Conservation (phyloP, 2,888 invertebrate species). For the Athalia cordata region DNA sequence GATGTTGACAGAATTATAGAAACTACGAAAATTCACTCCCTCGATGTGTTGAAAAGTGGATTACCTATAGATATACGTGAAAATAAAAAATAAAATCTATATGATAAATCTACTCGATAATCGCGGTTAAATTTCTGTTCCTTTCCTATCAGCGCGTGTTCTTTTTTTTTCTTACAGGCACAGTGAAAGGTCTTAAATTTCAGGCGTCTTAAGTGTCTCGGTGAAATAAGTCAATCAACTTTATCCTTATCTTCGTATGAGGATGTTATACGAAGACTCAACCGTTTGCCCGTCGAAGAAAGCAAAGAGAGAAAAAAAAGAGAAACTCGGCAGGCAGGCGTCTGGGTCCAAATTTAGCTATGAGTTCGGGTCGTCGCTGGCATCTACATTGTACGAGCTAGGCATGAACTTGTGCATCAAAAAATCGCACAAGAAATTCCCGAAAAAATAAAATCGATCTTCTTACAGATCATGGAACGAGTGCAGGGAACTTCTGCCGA, state of each 20-base stretch:
- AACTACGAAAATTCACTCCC: neutral
- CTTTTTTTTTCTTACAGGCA: too few relatives aligned
- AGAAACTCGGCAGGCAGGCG: conserved; percentile 38
- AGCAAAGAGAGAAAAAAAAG: conserved; percentile 11
- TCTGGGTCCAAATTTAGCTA: conserved; percentile 54
- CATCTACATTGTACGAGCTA: neutral
- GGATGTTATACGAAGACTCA: neutral
- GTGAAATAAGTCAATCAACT: conserved; percentile 7
- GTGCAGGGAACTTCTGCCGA: too few relatives aligned
- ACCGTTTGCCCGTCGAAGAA: conserved; percentile 42
- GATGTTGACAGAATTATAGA: too few relatives aligned
- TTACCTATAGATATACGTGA: too few relatives aligned
- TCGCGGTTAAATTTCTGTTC: neutral
- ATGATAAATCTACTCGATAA: neutral
- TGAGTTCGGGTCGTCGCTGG: neutral
- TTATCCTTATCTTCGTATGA: neutral
- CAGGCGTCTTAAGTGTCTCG: conserved; percentile 4
- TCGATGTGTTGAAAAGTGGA: neutral
- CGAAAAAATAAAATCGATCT: too few relatives aligned
- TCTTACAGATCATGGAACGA: too few relatives aligned
- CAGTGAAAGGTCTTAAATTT: neutral
- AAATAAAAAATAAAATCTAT: neutral
- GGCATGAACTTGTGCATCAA: neutral
- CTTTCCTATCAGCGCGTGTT: neutral
- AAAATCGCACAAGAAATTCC: neutral